Evolutionary conservation across 92 coral and sea anemone species (phyloP).

Genomic region (Phymanthus crucifer): DNA sequence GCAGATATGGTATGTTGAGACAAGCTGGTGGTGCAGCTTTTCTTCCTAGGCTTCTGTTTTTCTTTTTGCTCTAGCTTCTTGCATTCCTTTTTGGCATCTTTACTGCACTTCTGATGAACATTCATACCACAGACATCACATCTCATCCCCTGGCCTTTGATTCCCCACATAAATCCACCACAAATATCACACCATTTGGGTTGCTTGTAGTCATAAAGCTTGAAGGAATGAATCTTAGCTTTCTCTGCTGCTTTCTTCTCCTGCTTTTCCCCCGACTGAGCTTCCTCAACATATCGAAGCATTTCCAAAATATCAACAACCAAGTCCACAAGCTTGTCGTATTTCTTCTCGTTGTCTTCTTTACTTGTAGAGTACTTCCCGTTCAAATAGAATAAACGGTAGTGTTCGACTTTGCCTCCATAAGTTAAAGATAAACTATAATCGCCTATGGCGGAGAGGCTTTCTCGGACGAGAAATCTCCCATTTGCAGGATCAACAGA

Average conservation of each 20-base stretch:
- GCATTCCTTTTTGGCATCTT: slow-evolving; percentile 75
- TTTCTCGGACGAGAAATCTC: slow-evolving; percentile 90
- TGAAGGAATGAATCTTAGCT: slow-evolving; percentile 66
- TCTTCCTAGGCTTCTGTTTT: slow-evolving; percentile 60
- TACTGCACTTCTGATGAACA: slow-evolving; percentile 83
- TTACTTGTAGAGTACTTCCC: slow-evolving; percentile 69
- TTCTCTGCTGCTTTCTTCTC: slow-evolving; percentile 34
- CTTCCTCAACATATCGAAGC: slow-evolving; percentile 69
- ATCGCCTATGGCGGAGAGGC: slow-evolving; percentile 88
- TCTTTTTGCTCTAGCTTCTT: slow-evolving; percentile 37
- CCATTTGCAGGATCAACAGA: slow-evolving; percentile 79
- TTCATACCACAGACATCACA: slow-evolving; percentile 89
- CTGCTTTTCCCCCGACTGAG: slow-evolving; percentile 53
- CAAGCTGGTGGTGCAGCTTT: slow-evolving; percentile 46
- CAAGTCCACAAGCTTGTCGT: slow-evolving; percentile 72
- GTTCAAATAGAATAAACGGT: slow-evolving; percentile 72
- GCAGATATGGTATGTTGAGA: slow-evolving; percentile 59
- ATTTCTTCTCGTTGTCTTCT: slow-evolving; percentile 61
- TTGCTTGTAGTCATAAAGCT: slow-evolving; percentile 80
- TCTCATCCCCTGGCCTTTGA: slow-evolving; percentile 88
- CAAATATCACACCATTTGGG: slow-evolving; percentile 98
- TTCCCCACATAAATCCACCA: slow-evolving; percentile 93
- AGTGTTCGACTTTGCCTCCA: slow-evolving; percentile 84
- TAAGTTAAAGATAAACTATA: slow-evolving; percentile 88
- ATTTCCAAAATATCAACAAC: slow-evolving; percentile 85